Conservation (phyloP, 2,888 invertebrate species). For the Hydrotaea diabolus region DNA sequence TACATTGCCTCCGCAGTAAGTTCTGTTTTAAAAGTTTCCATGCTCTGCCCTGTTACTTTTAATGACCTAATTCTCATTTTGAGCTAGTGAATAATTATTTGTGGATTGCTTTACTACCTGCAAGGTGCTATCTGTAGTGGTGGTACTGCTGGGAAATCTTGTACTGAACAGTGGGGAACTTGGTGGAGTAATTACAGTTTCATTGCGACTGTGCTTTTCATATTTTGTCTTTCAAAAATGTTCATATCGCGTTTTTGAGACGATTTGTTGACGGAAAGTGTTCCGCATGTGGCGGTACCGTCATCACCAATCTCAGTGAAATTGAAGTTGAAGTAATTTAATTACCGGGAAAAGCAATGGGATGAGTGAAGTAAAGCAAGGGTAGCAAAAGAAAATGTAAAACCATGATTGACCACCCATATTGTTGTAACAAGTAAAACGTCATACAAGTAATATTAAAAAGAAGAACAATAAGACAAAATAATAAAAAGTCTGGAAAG, state of each 20-base stretch:
- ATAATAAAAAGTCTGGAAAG: too few relatives aligned
- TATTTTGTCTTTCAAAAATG: neutral
- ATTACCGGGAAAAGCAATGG: neutral
- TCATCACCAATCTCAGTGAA: neutral
- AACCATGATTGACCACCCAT: neutral
- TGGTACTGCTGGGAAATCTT: neutral
- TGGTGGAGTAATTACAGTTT: neutral
- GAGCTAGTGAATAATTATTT: neutral
- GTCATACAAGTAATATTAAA: too few relatives aligned
- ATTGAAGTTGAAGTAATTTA: neutral
- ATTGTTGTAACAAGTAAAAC: too few relatives aligned
- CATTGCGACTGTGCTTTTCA: neutral
- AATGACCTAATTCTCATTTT: slow-evolving; percentile 23
- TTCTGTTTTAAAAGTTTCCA: neutral
- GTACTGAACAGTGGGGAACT: neutral
- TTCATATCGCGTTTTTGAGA: slow-evolving; percentile 19
- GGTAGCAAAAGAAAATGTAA: neutral
- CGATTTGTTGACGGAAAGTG: neutral
- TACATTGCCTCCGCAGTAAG: neutral
- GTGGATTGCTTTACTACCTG: neutral
- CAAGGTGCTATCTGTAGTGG: too few relatives aligned
- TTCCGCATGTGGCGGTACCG: neutral
- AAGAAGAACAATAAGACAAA: too few relatives aligned
- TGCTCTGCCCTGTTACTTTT: neutral
- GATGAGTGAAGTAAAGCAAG: neutral